These are phyloP conservation scores for Rhineura floridana DNA, from an alignment of 2,113 vertebrate genomes.

Conservation along the genomic window DNA sequence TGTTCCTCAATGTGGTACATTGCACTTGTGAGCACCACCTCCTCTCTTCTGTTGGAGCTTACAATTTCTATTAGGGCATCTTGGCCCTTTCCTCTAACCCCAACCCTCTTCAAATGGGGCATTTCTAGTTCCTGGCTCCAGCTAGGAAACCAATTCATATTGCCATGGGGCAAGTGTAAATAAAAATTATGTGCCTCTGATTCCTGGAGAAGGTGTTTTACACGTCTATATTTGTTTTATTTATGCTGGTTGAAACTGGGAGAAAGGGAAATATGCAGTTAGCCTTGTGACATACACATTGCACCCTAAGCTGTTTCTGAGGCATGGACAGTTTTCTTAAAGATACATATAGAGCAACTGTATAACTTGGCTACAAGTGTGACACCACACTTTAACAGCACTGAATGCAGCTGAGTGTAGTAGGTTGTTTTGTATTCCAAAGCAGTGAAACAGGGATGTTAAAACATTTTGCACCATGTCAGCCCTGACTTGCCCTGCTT, in stretches of 20 bases:
- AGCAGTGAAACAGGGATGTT: background rate
- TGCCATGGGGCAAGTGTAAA: background rate
- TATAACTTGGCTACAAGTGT: background rate
- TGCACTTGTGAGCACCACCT: background rate
- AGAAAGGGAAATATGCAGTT: background rate
- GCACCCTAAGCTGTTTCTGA: background rate
- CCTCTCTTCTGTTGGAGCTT: background rate
- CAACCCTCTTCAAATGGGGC: background rate
- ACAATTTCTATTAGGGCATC: conserved; percentile 19
- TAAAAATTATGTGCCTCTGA: background rate
- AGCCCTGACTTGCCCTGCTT: background rate
- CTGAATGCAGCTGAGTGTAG: background rate
- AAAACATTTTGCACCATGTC: background rate
- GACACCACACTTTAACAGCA: background rate
- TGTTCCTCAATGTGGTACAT: background rate
- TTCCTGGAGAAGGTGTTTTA: background rate
- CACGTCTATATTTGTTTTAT: background rate
- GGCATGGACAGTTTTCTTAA: background rate
- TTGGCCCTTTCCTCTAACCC: background rate
- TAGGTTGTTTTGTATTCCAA: background rate
- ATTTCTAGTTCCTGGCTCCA: background rate
- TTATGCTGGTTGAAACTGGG: conserved; percentile 18
- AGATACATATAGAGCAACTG: fast-evolving
- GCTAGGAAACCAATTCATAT: background rate
- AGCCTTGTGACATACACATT: background rate